Evolutionary conservation across 2,888 invertebrate genomes (phyloP).

Genomic region (Cremastobaeus sp.): DNA sequence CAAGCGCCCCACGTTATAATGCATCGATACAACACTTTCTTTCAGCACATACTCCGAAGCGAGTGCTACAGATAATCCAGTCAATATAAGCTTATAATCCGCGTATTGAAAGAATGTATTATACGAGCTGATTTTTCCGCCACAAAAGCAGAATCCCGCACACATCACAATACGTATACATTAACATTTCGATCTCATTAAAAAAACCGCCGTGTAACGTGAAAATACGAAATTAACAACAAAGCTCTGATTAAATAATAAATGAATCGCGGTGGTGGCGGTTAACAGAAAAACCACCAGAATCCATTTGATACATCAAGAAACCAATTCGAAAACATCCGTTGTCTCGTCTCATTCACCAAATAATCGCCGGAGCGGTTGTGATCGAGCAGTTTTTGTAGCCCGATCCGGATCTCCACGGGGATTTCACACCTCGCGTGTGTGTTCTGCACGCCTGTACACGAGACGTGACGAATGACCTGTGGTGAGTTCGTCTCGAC

Average conservation of each 20-base stretch:
- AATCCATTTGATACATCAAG: constrained; percentile 21
- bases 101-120: constrained; percentile 7
- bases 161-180: no score
- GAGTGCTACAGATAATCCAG: constrained; percentile 33
- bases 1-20: not conserved
- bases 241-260: no score
- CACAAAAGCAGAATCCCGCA: no score
- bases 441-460: constrained; percentile 66
- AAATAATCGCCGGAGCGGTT: constrained; percentile 39
- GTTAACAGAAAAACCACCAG: constrained; percentile 5
- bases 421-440: constrained; percentile 66
- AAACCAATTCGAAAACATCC: not conserved
- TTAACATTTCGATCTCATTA: no score
- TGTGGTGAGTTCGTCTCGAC: constrained; percentile 62
- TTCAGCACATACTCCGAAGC: constrained; percentile 8
- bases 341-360: constrained; percentile 23
- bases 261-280: no score
- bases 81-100: constrained; percentile 39
- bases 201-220: no score
- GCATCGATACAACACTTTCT: not conserved
- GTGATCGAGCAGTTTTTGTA: constrained; percentile 63
- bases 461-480: constrained; percentile 70
- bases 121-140: not conserved
- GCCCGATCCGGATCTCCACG: constrained; percentile 55
- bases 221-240: no score